Base-by-base conservation (phyloP, 2,113 vertebrate genomes). In the Sphaerodactylus townsendi region DNA sequence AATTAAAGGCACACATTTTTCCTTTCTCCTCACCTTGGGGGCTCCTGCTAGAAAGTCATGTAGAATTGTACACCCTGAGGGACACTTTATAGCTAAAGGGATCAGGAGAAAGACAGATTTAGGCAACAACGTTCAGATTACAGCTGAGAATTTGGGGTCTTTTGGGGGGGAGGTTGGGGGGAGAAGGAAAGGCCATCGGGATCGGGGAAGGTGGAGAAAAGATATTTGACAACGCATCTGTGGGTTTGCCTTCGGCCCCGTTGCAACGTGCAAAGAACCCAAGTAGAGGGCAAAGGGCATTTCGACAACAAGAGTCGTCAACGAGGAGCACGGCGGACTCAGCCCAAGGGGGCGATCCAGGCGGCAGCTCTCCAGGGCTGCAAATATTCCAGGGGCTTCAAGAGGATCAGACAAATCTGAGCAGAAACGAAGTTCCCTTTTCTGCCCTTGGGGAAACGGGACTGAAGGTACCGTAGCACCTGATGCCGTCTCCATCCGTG, bases 1-100 rank as follows among this genome's bases (percentile, higher is more conserved):
- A 91, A 66, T 80, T 35, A 90, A 91, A 92, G 92, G 92, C 90
- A 92, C 92, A 8, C 88, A 79, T 85, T 85, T 66, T 85, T 81
- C 86, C 85, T 90, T 86, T 85, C 19, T 53, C 88, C 86, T 79
- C 82, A 83, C 53, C 71, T 50, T 1, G 48, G 76, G 73, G 56
- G 44, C 56, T 41, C 71, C 35, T 86, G 69, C 50, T 82, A 76
- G 59, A 70, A 33, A 25, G 68, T 53, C 68, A 69, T 65, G 71
- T 56, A 78, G 74, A 82, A 50, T 56, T 65, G 66, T 86, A 72
- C 21, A 72, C 41, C 73, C 35, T 76, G 79, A 84, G 82, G 76
- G 87, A 81, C 83, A 81, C 65, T 82, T 87, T 72, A 82, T 62
- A 73, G 33, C 50, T 84, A 71, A 68, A 79, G 77, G 69, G 72